Evolutionary conservation across 1,140 invertebrate genomes (phyloP).

Genomic region (Pectinophora gossypiella): DNA sequence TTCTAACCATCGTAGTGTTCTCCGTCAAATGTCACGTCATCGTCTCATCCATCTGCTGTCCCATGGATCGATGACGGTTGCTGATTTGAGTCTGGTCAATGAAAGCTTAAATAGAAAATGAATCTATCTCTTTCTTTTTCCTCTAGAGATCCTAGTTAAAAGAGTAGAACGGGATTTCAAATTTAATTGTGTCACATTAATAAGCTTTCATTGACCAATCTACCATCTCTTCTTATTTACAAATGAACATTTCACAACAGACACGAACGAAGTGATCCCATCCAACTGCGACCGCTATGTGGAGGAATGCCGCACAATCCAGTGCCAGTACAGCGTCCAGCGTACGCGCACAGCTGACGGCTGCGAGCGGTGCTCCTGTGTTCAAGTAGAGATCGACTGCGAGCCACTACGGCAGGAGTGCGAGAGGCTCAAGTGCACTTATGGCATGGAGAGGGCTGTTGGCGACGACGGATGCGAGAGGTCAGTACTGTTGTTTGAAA

Average conservation of each 20-base stretch:
- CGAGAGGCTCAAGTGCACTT: constrained; percentile 80
- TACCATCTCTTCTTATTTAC: no score
- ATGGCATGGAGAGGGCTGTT: constrained; percentile 82
- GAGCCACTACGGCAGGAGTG: constrained; percentile 67
- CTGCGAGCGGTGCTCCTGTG: constrained; percentile 86
- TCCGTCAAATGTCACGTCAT: not conserved
- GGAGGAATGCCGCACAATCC: constrained; percentile 77
- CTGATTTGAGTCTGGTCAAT: no score
- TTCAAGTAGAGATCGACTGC: constrained; percentile 37
- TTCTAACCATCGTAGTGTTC: no score
- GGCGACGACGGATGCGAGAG: constrained; percentile 81
- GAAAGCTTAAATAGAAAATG: no score
- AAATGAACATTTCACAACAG: no score
- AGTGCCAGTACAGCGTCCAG: constrained; percentile 87
- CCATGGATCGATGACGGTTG: not conserved
- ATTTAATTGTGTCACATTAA: no score
- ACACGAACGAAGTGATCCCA: constrained; percentile 10
- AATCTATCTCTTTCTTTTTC: no score
- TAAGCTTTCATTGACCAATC: no score
- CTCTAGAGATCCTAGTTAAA: no score
- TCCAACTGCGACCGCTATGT: constrained; percentile 75
- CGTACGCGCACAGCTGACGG: constrained; percentile 78
- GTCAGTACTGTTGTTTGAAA: no score
- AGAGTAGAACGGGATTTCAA: no score
- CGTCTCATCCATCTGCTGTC: not conserved